Evolutionary conservation across 2,888 invertebrate genomes (phyloP).

Genomic region (Hylaea fasciaria): DNA sequence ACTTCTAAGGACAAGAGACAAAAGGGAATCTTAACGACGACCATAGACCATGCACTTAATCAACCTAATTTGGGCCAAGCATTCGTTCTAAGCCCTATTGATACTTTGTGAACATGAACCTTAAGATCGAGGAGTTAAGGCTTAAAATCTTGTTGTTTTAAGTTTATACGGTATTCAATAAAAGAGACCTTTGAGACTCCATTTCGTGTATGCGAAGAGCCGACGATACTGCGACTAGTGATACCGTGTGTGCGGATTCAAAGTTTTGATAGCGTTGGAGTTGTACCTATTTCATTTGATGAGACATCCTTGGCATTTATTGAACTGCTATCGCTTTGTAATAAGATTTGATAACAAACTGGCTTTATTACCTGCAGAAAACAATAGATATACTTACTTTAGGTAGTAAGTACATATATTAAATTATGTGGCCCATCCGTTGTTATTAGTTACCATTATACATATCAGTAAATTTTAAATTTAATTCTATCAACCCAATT

Average conservation of each 20-base stretch:
- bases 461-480: no score
- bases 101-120: constrained; percentile 1
- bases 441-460: no score
- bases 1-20: constrained; percentile 9
- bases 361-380: not conserved
- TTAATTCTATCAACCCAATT: no score
- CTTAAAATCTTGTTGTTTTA: not conserved
- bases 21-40: constrained; percentile 17
- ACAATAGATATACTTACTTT: not conserved
- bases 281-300: constrained; percentile 12
- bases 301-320: constrained; percentile 1
- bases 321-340: not conserved
- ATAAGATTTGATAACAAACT: not conserved
- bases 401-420: no score
- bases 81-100: not conserved
- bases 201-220: constrained; percentile 5
- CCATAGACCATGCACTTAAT: constrained; percentile 16
- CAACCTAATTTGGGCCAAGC: constrained; percentile 22
- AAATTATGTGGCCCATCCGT: no score
- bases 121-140: not conserved
- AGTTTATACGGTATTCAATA: constrained; percentile 5
- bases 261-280: constrained; percentile 22
- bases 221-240: constrained; percentile 1
- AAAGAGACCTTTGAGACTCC: constrained; percentile 17
- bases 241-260: constrained; percentile 10